Evolutionary conservation across 2,797 vertebrate genomes (phyloP).

Genomic region (Heliangelus exortis): DNA sequence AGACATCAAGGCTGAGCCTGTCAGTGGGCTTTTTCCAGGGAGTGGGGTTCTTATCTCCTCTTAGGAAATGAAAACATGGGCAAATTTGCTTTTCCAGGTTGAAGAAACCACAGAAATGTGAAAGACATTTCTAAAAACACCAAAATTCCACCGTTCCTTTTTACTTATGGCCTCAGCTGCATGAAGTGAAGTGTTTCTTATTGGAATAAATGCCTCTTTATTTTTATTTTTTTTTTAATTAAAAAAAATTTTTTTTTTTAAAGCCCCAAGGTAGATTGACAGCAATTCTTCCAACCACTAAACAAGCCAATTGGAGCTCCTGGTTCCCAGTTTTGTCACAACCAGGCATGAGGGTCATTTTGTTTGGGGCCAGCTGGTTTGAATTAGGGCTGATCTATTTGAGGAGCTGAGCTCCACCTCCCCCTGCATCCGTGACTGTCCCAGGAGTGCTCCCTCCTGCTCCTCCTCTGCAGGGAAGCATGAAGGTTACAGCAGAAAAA

Average conservation of each 20-base stretch:
- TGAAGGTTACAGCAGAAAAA: background rate
- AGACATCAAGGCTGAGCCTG: constrained; percentile 38
- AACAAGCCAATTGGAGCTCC: background rate
- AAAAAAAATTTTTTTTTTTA: background rate
- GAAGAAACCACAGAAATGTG: constrained; percentile 70
- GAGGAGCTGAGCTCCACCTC: background rate
- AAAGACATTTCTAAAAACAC: constrained; percentile 61
- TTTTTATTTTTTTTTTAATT: background rate
- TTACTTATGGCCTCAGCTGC: background rate
- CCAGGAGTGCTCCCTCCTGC: background rate
- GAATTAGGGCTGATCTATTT: background rate
- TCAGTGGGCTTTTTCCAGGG: constrained; percentile 42
- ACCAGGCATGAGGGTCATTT: background rate
- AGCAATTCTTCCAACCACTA: constrained; percentile 44
- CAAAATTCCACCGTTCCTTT: constrained; percentile 29
- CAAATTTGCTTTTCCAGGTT: constrained; percentile 72
- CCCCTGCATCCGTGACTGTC: background rate
- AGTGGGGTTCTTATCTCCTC: constrained; percentile 69
- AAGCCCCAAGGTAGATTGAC: background rate
- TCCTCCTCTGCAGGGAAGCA: background rate
- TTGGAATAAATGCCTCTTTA: constrained; percentile 55
- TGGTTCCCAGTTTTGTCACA: background rate
- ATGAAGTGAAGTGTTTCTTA: constrained; percentile 24
- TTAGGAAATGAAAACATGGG: constrained; percentile 67
- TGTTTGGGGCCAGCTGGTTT: background rate